A percentile compares a stretch with the other conserved stretches of the same genome.
These are phyloP conservation scores for Tortricodes alternella DNA, from an alignment of 2,888 invertebrate species.

Conservation along the genomic window DNA sequence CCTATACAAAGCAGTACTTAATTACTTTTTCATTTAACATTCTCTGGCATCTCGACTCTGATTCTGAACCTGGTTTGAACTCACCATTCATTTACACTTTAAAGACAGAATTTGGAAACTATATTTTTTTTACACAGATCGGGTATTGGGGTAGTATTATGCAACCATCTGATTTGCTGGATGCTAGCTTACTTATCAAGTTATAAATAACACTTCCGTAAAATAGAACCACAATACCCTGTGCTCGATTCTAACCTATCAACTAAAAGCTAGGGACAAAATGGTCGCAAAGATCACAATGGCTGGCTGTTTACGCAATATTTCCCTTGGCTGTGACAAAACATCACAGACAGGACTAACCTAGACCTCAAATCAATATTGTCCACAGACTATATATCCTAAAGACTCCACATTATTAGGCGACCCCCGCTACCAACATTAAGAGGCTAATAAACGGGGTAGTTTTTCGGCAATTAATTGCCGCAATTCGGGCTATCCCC, in stretches of 20 bases:
- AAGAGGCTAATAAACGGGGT: too few relatives aligned
- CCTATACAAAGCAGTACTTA: background rate
- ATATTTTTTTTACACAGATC: conserved; percentile 65
- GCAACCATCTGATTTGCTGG: conserved; percentile 57
- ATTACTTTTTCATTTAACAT: background rate
- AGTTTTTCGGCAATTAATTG: too few relatives aligned
- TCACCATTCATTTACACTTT: conserved; percentile 47
- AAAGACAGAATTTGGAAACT: conserved; percentile 71
- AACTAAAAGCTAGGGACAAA: conserved; percentile 79
- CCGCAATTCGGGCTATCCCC: too few relatives aligned
- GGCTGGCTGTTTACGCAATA: conserved; percentile 40
- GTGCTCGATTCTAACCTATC: conserved; percentile 77
- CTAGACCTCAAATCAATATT: conserved; percentile 2
- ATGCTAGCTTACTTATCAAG: conserved; percentile 69
- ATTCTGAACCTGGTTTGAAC: conserved; percentile 37
- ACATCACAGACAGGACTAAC: background rate
- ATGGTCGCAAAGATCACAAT: conserved; percentile 76
- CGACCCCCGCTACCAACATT: too few relatives aligned
- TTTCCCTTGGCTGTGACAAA: background rate
- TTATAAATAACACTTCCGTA: conserved; percentile 72
- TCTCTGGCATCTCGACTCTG: conserved; percentile 39
- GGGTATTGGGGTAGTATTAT: conserved; percentile 82
- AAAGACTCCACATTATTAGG: too few relatives aligned
- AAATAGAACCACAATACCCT: conserved; percentile 83
- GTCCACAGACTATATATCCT: too few relatives aligned